Evolutionary conservation across 2,888 invertebrate species (phyloP).

Genomic region (Cantharis flavilabris): DNA sequence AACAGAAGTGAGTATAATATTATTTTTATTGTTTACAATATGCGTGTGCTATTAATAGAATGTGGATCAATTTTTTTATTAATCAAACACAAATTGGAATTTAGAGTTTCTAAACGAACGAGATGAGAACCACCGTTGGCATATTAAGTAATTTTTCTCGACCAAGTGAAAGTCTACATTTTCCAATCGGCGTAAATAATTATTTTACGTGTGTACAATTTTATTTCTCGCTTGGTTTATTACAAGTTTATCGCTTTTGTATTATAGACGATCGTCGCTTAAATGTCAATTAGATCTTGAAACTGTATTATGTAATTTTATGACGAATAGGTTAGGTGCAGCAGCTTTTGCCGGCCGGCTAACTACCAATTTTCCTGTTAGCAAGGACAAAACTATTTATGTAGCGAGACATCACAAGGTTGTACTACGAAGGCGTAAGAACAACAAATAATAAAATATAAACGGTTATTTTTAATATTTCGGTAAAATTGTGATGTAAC

Average conservation of each 20-base stretch:
- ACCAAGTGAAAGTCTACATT: conserved; percentile 6
- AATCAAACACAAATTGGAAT: neutral
- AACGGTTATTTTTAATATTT: neutral
- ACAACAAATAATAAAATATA: conserved; percentile 14
- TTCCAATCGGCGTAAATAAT: neutral
- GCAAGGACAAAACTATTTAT: conserved; percentile 34
- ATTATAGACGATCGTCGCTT: neutral
- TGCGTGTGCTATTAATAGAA: neutral
- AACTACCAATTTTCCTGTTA: conserved; percentile 19
- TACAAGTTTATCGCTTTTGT: neutral
- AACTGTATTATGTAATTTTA: conserved; percentile 32
- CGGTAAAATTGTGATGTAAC: conserved; percentile 1
- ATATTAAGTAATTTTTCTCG: neutral
- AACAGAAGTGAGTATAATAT: neutral
- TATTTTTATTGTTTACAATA: neutral
- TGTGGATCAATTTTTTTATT: neutral
- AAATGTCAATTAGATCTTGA: conserved; percentile 10
- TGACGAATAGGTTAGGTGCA: conserved; percentile 36
- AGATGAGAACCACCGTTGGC: neutral
- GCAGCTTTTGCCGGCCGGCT: conserved; percentile 36
- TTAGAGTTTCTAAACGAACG: no score
- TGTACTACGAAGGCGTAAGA: conserved; percentile 19
- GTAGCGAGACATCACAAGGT: conserved; percentile 26
- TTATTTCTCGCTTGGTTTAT: neutral
- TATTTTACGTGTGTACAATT: neutral